These are phyloP conservation scores for Hypsopygia costalis DNA, from an alignment of 2,888 invertebrate species.

Conservation along the genomic window DNA sequence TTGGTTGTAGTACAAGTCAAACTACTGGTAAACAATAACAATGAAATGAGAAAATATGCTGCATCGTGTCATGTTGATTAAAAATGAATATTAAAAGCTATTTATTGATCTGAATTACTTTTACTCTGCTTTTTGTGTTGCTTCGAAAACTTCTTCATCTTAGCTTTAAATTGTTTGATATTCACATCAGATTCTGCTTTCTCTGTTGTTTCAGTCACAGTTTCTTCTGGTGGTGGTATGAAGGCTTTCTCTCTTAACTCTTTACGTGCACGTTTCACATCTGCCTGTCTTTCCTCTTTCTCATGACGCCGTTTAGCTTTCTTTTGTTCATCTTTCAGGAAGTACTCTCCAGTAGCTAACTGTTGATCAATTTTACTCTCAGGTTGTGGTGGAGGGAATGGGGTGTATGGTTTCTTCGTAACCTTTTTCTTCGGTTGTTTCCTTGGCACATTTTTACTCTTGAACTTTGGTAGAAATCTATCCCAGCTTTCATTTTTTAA, in stretches of 20 bases:
- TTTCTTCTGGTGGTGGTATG: constrained; percentile 87
- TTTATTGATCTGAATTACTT: constrained; percentile 11
- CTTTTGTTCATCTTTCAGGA: constrained; percentile 92
- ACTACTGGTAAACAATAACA: too few species aligned
- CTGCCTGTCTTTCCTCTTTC: constrained; percentile 88
- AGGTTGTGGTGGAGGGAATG: constrained; percentile 96
- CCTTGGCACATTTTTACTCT: constrained; percentile 91
- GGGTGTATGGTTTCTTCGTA: constrained; percentile 96
- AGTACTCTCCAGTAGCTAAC: constrained; percentile 97
- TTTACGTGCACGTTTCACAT: constrained; percentile 86
- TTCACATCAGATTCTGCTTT: constrained; percentile 73
- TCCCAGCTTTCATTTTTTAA: constrained; percentile 98
- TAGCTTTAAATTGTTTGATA: constrained; percentile 86
- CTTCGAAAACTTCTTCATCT: constrained; percentile 85
- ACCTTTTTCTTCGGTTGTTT: constrained; percentile 94
- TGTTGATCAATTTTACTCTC: constrained; percentile 97
- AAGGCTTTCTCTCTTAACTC: constrained; percentile 90
- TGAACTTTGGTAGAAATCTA: constrained; percentile 96
- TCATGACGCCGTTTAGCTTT: constrained; percentile 86
- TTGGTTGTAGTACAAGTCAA: too few species aligned
- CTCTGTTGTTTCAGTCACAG: constrained; percentile 26
- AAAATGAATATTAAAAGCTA: too few species aligned
- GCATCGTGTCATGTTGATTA: too few species aligned
- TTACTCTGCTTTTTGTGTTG: constrained; percentile 46
- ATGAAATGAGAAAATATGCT: too few species aligned